Base-by-base conservation (phyloP, 2,113 vertebrate genomes). In the Caranx ignobilis region DNA sequence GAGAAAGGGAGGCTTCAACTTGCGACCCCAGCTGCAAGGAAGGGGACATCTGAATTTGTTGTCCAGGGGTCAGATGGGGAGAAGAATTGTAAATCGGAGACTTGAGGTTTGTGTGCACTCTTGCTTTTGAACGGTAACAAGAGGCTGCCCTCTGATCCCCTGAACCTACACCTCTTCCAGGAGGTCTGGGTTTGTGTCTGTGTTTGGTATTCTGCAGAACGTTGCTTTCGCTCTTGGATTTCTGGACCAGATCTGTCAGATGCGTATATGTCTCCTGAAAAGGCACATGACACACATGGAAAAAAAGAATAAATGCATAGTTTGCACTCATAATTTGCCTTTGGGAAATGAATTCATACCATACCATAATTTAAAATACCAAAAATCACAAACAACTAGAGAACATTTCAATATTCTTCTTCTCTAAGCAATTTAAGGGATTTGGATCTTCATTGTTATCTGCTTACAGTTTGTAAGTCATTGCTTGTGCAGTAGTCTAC, bases 111-210 rank as follows among this genome's bases (percentile, higher is more conserved):
- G 61, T 21, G 70, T 71, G 37, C 32, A 41, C 63, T 73, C 64
- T 63, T 2, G 54, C 48, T 87, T 35, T 74, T 80, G 77, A 74
- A 70, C 0, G 12, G 47, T 77, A 75, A 85, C 72, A 59, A 16
- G 60, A 84, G 56, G 39, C 62, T 47, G 31, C 66, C 6, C 64
- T 81, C 34, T 87, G 67, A 71, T 61, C 41, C 15, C 34, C 59
- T 67, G 65, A 60, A 68, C 21, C 32, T 55, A 75, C n/a, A 43
- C 34, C 11, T 77, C 71, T 81, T 54, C 8, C 76, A 41, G 83
- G 87, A 69, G 85, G 87, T 72, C 50, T 83, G 59, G 92, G 90
- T 83, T 75, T 2, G 2, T 85, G 79, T 55, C 21, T 47, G 61
- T 91, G 86, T 82, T 19, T 63, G 71, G 92, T 62, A 75, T 64